phyloP scores from a whole-genome alignment of 2,888 invertebrate species.

The Hirtodrosophila trivittata region DNA sequence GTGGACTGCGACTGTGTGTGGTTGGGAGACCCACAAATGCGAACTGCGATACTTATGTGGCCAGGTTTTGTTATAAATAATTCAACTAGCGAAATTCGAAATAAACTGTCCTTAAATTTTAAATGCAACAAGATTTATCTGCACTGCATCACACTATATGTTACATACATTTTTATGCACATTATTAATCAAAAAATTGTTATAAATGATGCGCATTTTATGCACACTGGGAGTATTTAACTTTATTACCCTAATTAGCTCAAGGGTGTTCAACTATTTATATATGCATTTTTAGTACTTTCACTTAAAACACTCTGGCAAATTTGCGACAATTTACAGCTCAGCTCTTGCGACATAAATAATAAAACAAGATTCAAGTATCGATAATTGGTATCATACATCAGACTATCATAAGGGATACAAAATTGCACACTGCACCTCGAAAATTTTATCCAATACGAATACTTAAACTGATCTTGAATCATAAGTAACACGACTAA shows the following conservation, averaged over 20 bases:
- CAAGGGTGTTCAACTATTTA: neutral
- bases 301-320: neutral
- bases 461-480: no score
- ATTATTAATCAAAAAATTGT: constrained; percentile 24
- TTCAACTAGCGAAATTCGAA: constrained; percentile 43
- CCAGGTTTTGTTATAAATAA: constrained; percentile 42
- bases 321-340: neutral
- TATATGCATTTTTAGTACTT: neutral
- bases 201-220: constrained; percentile 5
- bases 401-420: no score
- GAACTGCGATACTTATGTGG: constrained; percentile 11
- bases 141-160: constrained; percentile 34
- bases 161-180: no score
- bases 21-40: neutral
- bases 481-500: no score
- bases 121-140: constrained; percentile 41
- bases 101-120: constrained; percentile 35
- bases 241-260: constrained; percentile 3
- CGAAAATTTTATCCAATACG: no score
- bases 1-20: neutral
- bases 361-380: no score
- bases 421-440: no score
- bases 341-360: no score
- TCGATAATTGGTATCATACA: no score
- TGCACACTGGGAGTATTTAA: constrained; percentile 8